Percentiles rank a stretch among this genome's conserved stretches.
phyloP scores from a whole-genome alignment of 2,797 vertebrate genomes.

The Melanotaenia nigrans region DNA sequence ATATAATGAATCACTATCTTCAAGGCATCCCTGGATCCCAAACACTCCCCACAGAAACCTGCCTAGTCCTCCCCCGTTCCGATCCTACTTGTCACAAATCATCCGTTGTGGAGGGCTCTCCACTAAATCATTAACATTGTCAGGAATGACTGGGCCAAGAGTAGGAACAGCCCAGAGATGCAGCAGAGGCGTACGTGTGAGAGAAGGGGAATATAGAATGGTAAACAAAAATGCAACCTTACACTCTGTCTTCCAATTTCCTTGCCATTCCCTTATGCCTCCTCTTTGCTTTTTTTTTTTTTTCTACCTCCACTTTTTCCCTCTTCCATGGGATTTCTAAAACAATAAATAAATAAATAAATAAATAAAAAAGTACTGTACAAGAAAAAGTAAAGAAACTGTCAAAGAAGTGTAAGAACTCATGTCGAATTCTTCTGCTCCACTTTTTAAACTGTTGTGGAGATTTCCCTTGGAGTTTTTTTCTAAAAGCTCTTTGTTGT shows the following conservation, averaged over 20 bases:
- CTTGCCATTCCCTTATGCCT: constrained; percentile 51
- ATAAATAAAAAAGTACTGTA: constrained; percentile 52
- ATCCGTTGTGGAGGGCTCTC: constrained; percentile 91
- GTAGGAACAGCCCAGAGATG: constrained; percentile 81
- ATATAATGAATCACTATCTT: constrained; percentile 99
- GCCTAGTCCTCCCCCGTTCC: constrained; percentile 87
- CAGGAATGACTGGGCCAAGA: constrained; percentile 93
- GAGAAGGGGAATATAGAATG: constrained; percentile 74
- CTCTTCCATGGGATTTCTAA: constrained; percentile 75
- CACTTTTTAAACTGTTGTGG: constrained; percentile 53
- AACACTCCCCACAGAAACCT: constrained; percentile 95
- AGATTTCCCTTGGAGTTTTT: constrained; percentile 36
- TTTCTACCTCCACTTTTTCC: constrained; percentile 4
- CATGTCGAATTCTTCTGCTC: constrained; percentile 61
- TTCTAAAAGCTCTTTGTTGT: constrained; percentile 42
- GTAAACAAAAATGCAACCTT: constrained; percentile 80
- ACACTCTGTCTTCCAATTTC: constrained; percentile 57
- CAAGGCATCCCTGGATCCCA: constrained; percentile 97
- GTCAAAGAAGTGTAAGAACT: constrained; percentile 82
- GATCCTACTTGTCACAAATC: constrained; percentile 95
- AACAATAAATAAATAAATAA: constrained; percentile 49
- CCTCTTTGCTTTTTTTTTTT: constrained; percentile 15
- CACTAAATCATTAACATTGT: constrained; percentile 99
- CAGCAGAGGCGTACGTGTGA: constrained; percentile 54
- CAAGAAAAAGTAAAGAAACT: constrained; percentile 79